These are phyloP conservation scores for Alfaro cultratus DNA, from an alignment of 2,797 vertebrate genomes.

Conservation along the genomic window DNA sequence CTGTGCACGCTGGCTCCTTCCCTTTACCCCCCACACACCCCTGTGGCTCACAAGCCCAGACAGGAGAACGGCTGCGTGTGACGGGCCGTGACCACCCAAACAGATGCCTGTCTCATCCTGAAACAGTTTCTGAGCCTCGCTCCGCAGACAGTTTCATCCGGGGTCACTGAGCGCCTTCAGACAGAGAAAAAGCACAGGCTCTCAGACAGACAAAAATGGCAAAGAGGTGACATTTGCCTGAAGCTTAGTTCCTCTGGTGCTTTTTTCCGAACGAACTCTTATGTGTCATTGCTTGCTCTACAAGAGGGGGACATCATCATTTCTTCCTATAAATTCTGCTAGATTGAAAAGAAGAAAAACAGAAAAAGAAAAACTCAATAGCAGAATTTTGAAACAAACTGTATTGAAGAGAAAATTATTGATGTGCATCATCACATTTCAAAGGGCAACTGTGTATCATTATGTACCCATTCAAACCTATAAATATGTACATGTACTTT, in stretches of 20 bases:
- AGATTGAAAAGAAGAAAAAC: constrained; percentile 47
- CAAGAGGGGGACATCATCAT: constrained; percentile 64
- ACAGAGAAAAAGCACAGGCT: constrained; percentile 60
- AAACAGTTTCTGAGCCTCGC: constrained; percentile 53
- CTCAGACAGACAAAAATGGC: constrained; percentile 43
- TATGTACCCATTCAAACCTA: constrained; percentile 71
- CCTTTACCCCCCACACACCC: constrained; percentile 83
- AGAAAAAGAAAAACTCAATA: constrained; percentile 62
- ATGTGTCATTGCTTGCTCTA: constrained; percentile 77
- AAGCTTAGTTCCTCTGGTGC: constrained; percentile 75
- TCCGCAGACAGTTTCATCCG: constrained; percentile 52
- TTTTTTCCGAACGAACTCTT: constrained; percentile 72
- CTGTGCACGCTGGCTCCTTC: constrained; percentile 92
- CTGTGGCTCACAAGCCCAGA: constrained; percentile 86
- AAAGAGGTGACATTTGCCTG: constrained; percentile 66
- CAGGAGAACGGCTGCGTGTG: constrained; percentile 93
- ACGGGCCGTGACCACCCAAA: constrained; percentile 60
- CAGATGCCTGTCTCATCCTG: constrained; percentile 62
- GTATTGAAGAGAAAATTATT: constrained; percentile 61
- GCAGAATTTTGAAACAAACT: constrained; percentile 73
- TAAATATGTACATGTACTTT: constrained; percentile 74
- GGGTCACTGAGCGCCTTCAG: constrained; percentile 40
- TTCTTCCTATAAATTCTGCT: constrained; percentile 65
- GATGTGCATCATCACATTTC: constrained; percentile 69
- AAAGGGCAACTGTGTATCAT: constrained; percentile 75